phyloP scores from a whole-genome alignment of 1,140 invertebrate species.

The Drosophila arizonae region DNA sequence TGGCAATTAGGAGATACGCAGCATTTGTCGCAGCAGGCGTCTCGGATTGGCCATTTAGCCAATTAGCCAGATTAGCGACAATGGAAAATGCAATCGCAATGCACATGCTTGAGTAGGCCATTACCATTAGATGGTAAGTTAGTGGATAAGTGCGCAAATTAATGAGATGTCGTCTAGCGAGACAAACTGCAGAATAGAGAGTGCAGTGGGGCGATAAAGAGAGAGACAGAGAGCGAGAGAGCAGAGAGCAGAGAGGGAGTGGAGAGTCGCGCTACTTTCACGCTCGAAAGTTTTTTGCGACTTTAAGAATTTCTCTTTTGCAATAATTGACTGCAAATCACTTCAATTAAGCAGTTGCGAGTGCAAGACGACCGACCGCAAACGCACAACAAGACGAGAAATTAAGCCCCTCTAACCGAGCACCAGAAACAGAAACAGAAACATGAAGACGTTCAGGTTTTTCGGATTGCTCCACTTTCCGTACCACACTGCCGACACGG shows the following conservation, averaged over 20 bases:
- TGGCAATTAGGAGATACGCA: constrained; percentile 60
- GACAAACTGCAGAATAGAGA: constrained; percentile 26
- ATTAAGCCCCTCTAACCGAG: constrained; percentile 36
- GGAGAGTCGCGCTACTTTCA: constrained; percentile 57
- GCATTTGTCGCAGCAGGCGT: constrained; percentile 39
- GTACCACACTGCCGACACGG: constrained; percentile 51
- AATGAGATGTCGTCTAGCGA: constrained; percentile 8
- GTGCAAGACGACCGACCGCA: constrained; percentile 45
- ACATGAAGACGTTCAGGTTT: constrained; percentile 62
- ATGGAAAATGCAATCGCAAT: constrained; percentile 31
- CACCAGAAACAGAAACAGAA: constrained; percentile 59
- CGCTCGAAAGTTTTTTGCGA: constrained; percentile 63
- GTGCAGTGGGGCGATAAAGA: neutral
- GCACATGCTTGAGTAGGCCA: constrained; percentile 16
- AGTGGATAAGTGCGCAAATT: constrained; percentile 45
- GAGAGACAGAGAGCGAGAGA: neutral
- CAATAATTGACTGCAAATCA: constrained; percentile 77
- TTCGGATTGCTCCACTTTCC: constrained; percentile 69
- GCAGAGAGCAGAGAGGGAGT: neutral
- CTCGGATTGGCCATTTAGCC: constrained; percentile 44
- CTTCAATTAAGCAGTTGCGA: constrained; percentile 70
- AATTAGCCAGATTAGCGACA: constrained; percentile 41
- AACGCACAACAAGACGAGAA: constrained; percentile 31
- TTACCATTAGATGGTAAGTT: constrained; percentile 1
- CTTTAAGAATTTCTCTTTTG: constrained; percentile 76